Percentiles rank a stretch among this genome's conserved stretches.
These are phyloP conservation scores for Sus cebifrons DNA, from an alignment of 2,797 vertebrate genomes.

Conservation along the genomic window DNA sequence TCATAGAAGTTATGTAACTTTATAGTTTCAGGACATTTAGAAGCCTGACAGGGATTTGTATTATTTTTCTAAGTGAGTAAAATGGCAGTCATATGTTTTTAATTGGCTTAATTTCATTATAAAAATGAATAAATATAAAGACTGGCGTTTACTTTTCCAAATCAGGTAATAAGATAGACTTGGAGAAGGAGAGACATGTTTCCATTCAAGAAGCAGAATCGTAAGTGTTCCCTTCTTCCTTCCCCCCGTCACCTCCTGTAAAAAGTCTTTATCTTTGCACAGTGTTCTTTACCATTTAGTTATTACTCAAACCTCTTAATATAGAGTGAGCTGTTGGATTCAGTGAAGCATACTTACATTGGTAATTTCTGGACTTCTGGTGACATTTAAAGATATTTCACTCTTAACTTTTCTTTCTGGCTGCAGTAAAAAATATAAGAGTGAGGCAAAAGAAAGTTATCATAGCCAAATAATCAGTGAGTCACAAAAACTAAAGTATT, in stretches of 20 bases:
- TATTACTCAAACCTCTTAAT: constrained; percentile 27
- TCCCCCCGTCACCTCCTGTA: neutral
- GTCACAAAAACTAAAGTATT: constrained; percentile 54
- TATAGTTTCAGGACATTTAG: constrained; percentile 31
- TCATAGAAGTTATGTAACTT: neutral
- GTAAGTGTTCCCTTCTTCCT: constrained; percentile 88
- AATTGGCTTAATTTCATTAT: constrained; percentile 59
- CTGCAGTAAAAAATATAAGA: constrained; percentile 45
- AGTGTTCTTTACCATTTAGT: neutral
- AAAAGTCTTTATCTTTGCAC: neutral
- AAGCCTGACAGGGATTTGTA: constrained; percentile 12
- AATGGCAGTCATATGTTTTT: constrained; percentile 44
- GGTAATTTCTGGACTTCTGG: constrained; percentile 40
- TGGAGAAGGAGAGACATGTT: constrained; percentile 99
- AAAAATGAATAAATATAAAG: constrained; percentile 56
- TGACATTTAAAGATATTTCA: constrained; percentile 26
- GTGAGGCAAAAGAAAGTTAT: neutral
- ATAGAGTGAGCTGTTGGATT: neutral
- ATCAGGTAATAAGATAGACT: constrained; percentile 98
- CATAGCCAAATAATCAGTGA: neutral
- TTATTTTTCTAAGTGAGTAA: constrained; percentile 44
- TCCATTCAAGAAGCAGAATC: constrained; percentile 97
- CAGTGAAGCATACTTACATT: neutral
- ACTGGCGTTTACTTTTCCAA: constrained; percentile 77
- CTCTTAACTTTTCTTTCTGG: neutral